Percentiles rank a stretch among this genome's conserved stretches.
These are phyloP conservation scores for Agraylea sexmaculata DNA, from an alignment of 1,140 invertebrate species.

Conservation along the genomic window DNA sequence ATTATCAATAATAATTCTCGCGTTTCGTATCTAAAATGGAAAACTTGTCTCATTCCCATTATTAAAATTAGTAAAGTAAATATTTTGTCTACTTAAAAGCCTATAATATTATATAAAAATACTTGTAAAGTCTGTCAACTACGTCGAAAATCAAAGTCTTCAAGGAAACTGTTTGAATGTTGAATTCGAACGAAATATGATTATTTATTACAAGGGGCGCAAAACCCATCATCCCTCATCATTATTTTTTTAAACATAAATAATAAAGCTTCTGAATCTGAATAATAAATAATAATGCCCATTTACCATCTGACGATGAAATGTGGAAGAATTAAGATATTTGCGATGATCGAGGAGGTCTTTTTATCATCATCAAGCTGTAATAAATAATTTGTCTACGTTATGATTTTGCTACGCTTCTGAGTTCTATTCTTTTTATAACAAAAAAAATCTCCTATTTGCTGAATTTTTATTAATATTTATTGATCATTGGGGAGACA, in stretches of 20 bases:
- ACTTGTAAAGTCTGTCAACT: neutral
- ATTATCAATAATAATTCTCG: too few relatives aligned
- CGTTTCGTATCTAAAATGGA: too few relatives aligned
- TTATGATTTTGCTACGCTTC: too few relatives aligned
- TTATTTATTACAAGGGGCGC: conserved; percentile 4
- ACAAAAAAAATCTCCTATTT: too few relatives aligned
- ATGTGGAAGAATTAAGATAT: neutral
- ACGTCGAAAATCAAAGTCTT: neutral
- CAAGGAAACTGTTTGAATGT: conserved; percentile 2
- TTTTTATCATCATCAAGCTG: too few relatives aligned
- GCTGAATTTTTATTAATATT: too few relatives aligned
- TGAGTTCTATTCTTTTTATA: too few relatives aligned
- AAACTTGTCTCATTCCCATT: conserved; percentile 3
- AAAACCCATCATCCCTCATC: neutral
- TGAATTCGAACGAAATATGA: conserved; percentile 1
- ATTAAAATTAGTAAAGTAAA: neutral
- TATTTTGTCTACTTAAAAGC: neutral
- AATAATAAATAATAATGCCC: neutral
- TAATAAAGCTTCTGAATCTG: conserved; percentile 3
- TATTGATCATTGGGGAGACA: too few relatives aligned
- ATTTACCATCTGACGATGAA: neutral
- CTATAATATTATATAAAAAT: neutral
- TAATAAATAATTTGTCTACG: too few relatives aligned
- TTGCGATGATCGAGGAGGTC: neutral
- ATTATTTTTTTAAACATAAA: neutral